A percentile compares a stretch with the other conserved stretches of the same genome.
These are phyloP conservation scores for Acomys russatus DNA, from an alignment of 2,797 vertebrate genomes.

Conservation along the genomic window DNA sequence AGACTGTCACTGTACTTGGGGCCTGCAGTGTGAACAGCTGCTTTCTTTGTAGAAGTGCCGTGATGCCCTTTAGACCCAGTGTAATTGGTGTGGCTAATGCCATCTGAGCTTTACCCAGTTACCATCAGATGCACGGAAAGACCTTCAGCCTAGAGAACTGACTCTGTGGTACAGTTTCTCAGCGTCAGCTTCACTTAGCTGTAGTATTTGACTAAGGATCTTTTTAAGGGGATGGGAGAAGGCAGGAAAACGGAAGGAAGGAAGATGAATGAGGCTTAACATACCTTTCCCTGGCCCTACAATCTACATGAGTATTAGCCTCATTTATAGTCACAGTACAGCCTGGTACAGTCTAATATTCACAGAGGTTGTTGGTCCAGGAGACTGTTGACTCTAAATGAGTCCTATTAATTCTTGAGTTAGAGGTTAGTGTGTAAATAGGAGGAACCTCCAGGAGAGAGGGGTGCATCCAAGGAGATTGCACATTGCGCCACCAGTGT, in stretches of 20 bases:
- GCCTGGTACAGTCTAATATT: neutral
- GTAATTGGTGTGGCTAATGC: neutral
- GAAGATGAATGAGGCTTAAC: neutral
- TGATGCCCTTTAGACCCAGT: neutral
- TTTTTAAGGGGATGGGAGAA: neutral
- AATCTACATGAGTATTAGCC: neutral
- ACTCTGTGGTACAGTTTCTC: neutral
- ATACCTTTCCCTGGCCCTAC: neutral
- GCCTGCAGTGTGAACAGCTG: neutral
- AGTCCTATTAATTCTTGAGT: conserved; percentile 33
- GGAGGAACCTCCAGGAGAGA: conserved; percentile 7
- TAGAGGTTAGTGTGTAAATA: conserved; percentile 18
- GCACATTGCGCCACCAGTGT: neutral
- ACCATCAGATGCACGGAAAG: neutral
- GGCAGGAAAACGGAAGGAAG: neutral
- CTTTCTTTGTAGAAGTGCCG: neutral
- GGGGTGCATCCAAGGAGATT: conserved; percentile 29
- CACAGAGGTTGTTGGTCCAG: neutral
- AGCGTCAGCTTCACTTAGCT: conserved; percentile 21
- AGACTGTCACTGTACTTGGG: conserved; percentile 5
- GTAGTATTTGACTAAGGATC: neutral
- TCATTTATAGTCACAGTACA: neutral
- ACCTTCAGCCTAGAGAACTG: neutral
- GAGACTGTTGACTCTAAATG: neutral
- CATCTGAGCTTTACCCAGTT: neutral